Conservation (phyloP, 2,888 invertebrate species). For the Salpingus planirostris region DNA sequence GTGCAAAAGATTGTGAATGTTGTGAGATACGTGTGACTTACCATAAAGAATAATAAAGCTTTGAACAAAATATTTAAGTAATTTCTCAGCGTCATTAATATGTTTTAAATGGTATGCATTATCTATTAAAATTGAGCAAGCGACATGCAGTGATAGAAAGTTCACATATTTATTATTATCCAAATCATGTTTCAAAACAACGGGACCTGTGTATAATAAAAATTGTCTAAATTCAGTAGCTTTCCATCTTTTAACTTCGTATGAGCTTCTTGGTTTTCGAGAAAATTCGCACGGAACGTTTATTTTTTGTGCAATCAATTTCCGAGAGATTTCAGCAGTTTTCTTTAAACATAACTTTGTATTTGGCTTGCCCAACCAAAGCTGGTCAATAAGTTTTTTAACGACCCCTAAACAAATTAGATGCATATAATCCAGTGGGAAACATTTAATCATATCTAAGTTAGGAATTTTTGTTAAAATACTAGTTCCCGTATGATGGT, state of each 20-base stretch:
- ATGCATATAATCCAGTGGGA: slow-evolving; percentile 1
- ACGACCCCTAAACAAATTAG: slow-evolving; percentile 1
- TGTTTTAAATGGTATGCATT: background rate
- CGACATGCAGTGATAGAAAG: background rate
- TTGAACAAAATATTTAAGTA: slow-evolving; percentile 2
- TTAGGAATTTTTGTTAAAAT: slow-evolving; percentile 1
- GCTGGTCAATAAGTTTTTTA: background rate
- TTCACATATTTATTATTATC: background rate
- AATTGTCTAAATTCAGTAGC: slow-evolving; percentile 3
- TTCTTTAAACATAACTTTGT: background rate
- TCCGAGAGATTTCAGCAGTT: background rate
- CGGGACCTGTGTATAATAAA: slow-evolving; percentile 3
- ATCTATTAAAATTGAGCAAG: background rate
- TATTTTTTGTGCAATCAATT: background rate
- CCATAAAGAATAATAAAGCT: slow-evolving; percentile 4
- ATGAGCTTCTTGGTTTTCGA: background rate
- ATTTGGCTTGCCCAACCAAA: background rate
- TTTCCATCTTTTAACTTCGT: background rate
- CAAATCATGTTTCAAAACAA: background rate
- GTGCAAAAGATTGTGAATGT: slow-evolving; percentile 18
- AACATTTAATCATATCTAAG: background rate
- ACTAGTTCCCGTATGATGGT: background rate
- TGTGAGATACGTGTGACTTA: slow-evolving; percentile 9
- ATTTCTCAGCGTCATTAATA: slow-evolving; percentile 1
- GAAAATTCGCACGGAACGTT: background rate